Conservation (phyloP, 2,888 invertebrate genomes). For the Malacosoma neustria region DNA sequence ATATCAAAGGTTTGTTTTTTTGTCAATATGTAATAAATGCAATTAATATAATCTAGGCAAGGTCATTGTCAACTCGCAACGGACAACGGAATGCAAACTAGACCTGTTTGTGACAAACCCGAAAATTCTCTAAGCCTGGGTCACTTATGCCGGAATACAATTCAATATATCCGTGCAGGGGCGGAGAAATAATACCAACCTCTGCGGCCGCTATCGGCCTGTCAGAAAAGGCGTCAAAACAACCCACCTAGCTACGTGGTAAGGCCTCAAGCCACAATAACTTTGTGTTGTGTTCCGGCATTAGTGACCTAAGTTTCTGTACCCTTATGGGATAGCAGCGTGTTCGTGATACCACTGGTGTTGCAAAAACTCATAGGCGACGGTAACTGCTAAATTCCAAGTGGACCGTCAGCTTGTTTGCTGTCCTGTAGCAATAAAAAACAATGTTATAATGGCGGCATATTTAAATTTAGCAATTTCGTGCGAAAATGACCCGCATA, state of each 20-base stretch:
- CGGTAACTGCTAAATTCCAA: background rate
- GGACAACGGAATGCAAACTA: too few species aligned
- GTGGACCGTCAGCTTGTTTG: background rate
- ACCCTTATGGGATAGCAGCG: background rate
- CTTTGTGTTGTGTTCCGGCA: background rate
- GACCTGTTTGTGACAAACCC: too few species aligned
- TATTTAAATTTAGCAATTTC: too few species aligned
- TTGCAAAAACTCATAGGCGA: background rate
- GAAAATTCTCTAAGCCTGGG: too few species aligned
- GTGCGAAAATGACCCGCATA: too few species aligned
- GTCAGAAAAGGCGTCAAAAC: background rate
- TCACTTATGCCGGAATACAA: too few species aligned
- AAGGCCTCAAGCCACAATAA: background rate
- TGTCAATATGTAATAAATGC: too few species aligned
- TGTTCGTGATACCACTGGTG: background rate
- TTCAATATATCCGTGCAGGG: background rate
- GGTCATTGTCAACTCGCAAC: too few species aligned
- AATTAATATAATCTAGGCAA: too few species aligned
- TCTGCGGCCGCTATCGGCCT: too few species aligned
- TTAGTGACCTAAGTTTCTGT: background rate
- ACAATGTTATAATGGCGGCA: too few species aligned
- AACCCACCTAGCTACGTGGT: background rate
- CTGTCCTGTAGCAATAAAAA: background rate
- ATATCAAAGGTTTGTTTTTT: too few species aligned
- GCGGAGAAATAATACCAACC: background rate